A percentile compares a stretch with the other conserved stretches of the same genome.
phyloP scores from a whole-genome alignment of 2,113 vertebrate species.

The Dolichotis patagonum region DNA sequence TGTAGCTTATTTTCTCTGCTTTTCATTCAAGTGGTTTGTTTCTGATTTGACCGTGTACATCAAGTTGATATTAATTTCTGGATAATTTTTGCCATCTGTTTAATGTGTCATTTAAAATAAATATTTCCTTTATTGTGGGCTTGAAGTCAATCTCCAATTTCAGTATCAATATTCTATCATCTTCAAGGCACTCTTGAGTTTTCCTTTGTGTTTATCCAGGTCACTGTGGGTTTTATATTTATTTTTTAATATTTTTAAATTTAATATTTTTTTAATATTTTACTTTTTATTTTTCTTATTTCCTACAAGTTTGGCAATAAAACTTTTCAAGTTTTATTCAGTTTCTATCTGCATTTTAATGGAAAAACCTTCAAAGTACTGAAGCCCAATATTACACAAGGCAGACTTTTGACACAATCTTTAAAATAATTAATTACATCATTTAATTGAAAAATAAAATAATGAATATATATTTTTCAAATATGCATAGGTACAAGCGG shows the following conservation, averaged over 20 bases:
- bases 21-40: not conserved
- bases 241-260: not conserved
- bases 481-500: not conserved
- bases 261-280: no score
- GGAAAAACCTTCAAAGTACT: not conserved
- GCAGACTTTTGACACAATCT: slow-evolving; percentile 4
- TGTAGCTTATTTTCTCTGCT: not conserved
- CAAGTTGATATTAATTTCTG: not conserved
- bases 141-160: not conserved
- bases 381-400: not conserved
- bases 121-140: not conserved
- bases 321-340: not conserved
- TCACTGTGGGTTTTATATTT: not conserved
- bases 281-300: no score
- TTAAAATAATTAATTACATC: slow-evolving; percentile 34
- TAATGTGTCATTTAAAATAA: not conserved
- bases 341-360: not conserved
- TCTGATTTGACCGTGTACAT: not conserved
- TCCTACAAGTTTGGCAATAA: not conserved
- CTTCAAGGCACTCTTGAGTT: not conserved
- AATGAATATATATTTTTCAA: not conserved
- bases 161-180: not conserved
- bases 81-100: not conserved
- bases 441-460: slow-evolving; percentile 43
- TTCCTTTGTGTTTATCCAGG: not conserved